Conservation (phyloP, 2,113 vertebrate genomes). For the Turnix velox region DNA sequence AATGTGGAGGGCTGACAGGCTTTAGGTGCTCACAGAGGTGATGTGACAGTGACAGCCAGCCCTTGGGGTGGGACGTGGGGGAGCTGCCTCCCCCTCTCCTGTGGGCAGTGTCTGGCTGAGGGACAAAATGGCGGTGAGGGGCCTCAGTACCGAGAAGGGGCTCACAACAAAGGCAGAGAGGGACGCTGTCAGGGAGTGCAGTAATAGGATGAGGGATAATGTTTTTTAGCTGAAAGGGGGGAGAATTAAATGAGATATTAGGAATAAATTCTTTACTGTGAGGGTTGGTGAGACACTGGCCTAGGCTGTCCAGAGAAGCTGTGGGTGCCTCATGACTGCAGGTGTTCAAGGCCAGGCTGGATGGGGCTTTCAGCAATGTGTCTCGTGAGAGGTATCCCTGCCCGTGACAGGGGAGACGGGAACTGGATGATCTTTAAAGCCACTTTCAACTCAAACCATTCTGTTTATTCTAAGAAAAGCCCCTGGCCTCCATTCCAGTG, state of each 20-base stretch:
- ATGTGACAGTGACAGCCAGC: accelerated
- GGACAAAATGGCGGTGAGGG: accelerated
- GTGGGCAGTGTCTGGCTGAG: accelerated
- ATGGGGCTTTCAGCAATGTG: neutral
- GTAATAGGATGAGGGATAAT: neutral
- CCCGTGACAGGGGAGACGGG: too few species aligned
- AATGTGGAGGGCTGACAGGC: neutral
- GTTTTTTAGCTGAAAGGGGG: neutral
- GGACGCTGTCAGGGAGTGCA: neutral
- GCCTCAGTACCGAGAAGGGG: neutral
- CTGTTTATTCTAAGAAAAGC: neutral
- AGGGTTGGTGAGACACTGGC: neutral
- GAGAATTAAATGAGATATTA: neutral
- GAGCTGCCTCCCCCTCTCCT: accelerated
- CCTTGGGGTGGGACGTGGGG: accelerated
- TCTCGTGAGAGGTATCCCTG: neutral
- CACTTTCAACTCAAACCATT: neutral
- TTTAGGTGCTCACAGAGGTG: accelerated
- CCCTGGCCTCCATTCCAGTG: neutral
- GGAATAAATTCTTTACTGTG: neutral
- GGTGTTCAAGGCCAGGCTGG: neutral
- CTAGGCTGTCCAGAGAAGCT: neutral
- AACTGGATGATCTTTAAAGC: neutral
- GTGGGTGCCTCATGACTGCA: neutral
- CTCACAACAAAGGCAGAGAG: neutral